Percentiles rank a stretch among this genome's conserved stretches.
Conservation (phyloP, 2,113 vertebrate genomes). For the Notechis scutatus region DNA sequence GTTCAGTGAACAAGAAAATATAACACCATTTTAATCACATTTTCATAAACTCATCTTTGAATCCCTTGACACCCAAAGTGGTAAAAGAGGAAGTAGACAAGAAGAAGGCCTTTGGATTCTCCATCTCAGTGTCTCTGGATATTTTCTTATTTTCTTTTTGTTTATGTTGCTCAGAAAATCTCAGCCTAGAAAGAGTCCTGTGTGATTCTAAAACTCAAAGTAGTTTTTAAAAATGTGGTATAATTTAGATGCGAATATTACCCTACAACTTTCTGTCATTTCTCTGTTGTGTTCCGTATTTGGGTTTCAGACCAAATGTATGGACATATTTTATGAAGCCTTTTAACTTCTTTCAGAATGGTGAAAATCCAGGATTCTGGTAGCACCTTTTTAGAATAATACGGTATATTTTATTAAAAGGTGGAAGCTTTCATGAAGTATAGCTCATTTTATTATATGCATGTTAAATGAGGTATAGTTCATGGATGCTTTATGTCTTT, state of each 20-base stretch:
- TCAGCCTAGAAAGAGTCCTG: not conserved
- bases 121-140: not conserved
- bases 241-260: not conserved
- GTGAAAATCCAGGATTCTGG: not conserved
- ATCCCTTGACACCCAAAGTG: not conserved
- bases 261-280: not conserved
- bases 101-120: not conserved
- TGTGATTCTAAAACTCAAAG: not conserved
- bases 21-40: not conserved
- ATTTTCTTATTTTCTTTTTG: not conserved
- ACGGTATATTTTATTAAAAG: not conserved
- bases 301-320: not conserved
- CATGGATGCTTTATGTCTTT: not conserved
- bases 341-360: not conserved
- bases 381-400: not conserved
- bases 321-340: constrained; percentile 33
- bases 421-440: not conserved
- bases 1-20: not conserved
- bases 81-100: not conserved
- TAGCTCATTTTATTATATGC: not conserved
- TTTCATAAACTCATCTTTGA: not conserved
- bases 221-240: not conserved
- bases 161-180: not conserved
- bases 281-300: not conserved
- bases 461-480: not conserved